Conservation (phyloP, 2,888 invertebrate genomes). For the Pseudoips prasinana region DNA sequence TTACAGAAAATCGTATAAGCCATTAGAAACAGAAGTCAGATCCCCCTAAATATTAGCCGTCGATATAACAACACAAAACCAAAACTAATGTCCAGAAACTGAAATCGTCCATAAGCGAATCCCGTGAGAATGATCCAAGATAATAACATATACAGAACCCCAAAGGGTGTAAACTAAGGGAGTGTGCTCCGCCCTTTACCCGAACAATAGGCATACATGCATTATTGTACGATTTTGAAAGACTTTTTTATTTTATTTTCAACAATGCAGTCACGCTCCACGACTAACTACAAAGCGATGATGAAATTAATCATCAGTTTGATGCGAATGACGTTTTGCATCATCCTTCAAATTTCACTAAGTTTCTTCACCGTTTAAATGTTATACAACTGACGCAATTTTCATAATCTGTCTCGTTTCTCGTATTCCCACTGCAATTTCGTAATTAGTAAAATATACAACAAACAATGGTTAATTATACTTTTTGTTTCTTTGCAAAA, state of each 20-base stretch:
- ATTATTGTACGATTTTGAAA: slow-evolving; percentile 49
- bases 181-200: slow-evolving; percentile 45
- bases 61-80: slow-evolving; percentile 8
- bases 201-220: slow-evolving; percentile 56
- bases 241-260: slow-evolving; percentile 45
- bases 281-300: slow-evolving; percentile 58
- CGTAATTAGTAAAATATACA: slow-evolving; percentile 22
- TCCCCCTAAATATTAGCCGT: slow-evolving; percentile 8
- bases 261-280: slow-evolving; percentile 63
- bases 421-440: slow-evolving; percentile 10
- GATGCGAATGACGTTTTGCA: slow-evolving; percentile 41
- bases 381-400: slow-evolving; percentile 35
- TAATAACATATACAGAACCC: slow-evolving; percentile 38
- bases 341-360: slow-evolving; percentile 35
- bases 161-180: slow-evolving; percentile 49
- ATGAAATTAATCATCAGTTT: slow-evolving; percentile 66
- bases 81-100: slow-evolving; percentile 26
- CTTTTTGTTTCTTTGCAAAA: slow-evolving; percentile 21
- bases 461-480: slow-evolving; percentile 30
- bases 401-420: slow-evolving; percentile 22
- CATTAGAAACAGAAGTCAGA: slow-evolving; percentile 10
- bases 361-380: slow-evolving; percentile 31
- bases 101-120: slow-evolving; percentile 26
- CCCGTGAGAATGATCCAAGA: slow-evolving; percentile 51
- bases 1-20: no score